Evolutionary conservation across 2,888 invertebrate species (phyloP), one percentile per base, ranked within the genome.

Genomic region (Pachycephus smyrnensis): DNA sequence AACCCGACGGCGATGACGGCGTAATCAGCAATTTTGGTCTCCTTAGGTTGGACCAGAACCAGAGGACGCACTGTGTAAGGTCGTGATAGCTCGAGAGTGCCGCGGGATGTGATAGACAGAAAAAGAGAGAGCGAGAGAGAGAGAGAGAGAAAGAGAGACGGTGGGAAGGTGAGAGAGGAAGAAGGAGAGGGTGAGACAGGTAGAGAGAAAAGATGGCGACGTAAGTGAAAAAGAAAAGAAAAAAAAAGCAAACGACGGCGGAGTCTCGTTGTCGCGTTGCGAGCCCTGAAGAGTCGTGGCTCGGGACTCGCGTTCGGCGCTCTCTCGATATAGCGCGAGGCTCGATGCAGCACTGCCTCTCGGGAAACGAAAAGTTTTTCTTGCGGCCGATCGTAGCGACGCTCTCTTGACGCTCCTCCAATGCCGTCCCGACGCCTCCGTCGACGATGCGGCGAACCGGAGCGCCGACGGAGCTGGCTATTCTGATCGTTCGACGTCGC

Each of bases 261-360:
- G 71, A 33, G 32, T 31, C 71, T 71, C 71, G 31, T 71, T 12
- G 71, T 33, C 30, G 31, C 74, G 74, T 30, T 12, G 30, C 69
- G 69, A 69, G 73, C 69, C 35, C 55, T 33, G 68, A 55, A 36
- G 75, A 75, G n/a, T 33, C 73, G 69, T 33, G n/a, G 35, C 32
- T 33, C 69, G 77, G 33, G 75, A 37, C 80, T 68, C 80, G 68
- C 79, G 75, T 12, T 36, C 33, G 74, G 68, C n/a, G 32, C 73
- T 73, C 68, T 87, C 88, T 88, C 86, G 86, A 89, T 88, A 89
- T 89, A 84, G 84, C 82, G 81, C 84, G 80, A 83, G 81, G 81
- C 82, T 80, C 79, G 78, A 77, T 79, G 80, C 77, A 80, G 80
- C 79, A 82, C 82, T 80, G 78, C 77, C 80, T 79, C 77, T 79